Conservation (phyloP, 2,797 vertebrate species). For the Darevskia mixta region DNA sequence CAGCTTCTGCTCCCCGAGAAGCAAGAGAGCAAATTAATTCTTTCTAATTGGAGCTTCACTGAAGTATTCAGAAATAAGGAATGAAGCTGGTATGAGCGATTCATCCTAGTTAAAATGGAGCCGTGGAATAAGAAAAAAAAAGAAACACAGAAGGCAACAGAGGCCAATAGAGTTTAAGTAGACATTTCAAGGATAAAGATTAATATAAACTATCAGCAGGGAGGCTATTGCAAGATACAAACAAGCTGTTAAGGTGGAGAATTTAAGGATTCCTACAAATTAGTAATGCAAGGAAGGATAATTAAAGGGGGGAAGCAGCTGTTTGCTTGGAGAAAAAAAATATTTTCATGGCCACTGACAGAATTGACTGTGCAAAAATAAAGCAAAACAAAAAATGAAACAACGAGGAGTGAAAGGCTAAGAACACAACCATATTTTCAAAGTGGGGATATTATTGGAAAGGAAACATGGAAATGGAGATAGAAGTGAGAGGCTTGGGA, state of each 20-base stretch:
- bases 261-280: conserved; percentile 42
- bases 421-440: no score
- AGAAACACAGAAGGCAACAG: neutral
- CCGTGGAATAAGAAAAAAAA: neutral
- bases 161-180: conserved; percentile 49
- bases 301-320: neutral
- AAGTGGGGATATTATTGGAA: neutral
- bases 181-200: conserved; percentile 39
- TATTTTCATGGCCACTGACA: conserved; percentile 42
- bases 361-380: conserved; percentile 44
- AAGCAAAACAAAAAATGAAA: neutral
- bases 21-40: neutral
- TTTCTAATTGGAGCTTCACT: neutral
- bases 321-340: neutral
- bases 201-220: conserved; percentile 62
- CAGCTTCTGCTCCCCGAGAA: neutral
- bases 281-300: conserved; percentile 31
- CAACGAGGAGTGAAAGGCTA: neutral
- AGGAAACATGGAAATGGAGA: neutral
- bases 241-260: conserved; percentile 63
- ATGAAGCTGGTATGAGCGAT: conserved; percentile 20
- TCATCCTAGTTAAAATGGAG: conserved; percentile 48
- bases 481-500: neutral
- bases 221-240: conserved; percentile 57
- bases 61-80: conserved; percentile 25